Base-by-base conservation (phyloP, 2,797 vertebrate genomes). In the Dipus sagitta region DNA sequence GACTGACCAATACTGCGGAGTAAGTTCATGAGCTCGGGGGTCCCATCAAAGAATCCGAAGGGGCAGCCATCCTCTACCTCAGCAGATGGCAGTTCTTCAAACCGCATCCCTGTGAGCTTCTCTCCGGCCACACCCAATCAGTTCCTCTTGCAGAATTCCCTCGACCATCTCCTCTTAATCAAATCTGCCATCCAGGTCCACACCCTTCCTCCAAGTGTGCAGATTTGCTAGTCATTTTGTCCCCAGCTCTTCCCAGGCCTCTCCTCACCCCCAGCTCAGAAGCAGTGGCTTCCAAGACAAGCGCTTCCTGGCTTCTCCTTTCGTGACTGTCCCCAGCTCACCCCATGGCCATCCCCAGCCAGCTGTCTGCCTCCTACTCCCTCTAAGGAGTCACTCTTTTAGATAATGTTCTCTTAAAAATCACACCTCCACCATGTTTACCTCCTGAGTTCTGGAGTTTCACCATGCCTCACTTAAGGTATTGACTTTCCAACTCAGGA, bases 401-500 rank as follows among this genome's bases (percentile, higher is more conserved):
- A 15, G n/a, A 68, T 76, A 82, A 79, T 52, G 52, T 83, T 94
- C 89, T 93, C 86, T 96, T 86, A 65, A 74, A 93, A 92, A 82
- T 92, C 52, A 91, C 83, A 79, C 42, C 79, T 68, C 88, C 1
- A 0, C 88, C 89, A 88, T 84, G 81, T 95, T 96, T 94, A 92
- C 90, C 92, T 95, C 90, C 47, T 1, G 0, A 77, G 80, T 90
- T 93, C 88, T 95, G 14, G 11, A 86, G 93, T 86, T 80, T 84
- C 80, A 84, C 95, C 96, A 91, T 0, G 26, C 92, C 92, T 96
- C 95, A 91, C 94, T 96, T 96, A 95, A 94, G 75, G 62, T 94
- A 95, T 95, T 97, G 95, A 96, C 95, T 96, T 96, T 97, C 90
- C 96, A 93, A n/a, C 92, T 90, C 88, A 10, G 34, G 70, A 94